Evolutionary conservation across 2,797 vertebrate genomes (phyloP).

Genomic region (Hybognathus amarus): DNA sequence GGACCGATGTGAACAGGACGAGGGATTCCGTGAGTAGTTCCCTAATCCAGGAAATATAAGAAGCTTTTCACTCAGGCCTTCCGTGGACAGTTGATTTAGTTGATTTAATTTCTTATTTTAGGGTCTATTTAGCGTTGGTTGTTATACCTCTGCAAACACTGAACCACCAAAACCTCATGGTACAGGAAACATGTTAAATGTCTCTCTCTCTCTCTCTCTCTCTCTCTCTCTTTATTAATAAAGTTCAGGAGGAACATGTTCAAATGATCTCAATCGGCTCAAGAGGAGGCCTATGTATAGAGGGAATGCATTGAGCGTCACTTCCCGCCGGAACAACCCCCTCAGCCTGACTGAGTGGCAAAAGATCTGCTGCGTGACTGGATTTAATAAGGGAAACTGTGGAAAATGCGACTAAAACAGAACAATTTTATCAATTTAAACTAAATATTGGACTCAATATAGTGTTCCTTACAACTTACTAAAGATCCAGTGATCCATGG

Average conservation of each 20-base stretch:
- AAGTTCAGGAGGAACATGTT: background rate
- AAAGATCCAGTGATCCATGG: no score
- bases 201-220: background rate
- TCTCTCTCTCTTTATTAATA: background rate
- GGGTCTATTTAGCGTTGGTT: background rate
- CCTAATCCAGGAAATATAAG: slow-evolving; percentile 61
- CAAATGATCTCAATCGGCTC: background rate
- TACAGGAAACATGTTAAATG: background rate
- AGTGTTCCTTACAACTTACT: no score
- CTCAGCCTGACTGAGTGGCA: no score
- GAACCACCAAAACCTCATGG: background rate
- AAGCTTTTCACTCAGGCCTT: background rate
- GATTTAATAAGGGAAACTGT: no score
- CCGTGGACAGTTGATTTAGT: background rate
- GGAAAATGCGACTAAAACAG: no score
- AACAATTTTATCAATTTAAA: no score
- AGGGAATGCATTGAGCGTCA: no score
- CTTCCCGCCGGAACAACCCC: no score
- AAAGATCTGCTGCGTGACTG: no score
- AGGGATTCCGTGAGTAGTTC: slow-evolving; percentile 80
- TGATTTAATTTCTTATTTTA: background rate
- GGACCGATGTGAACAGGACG: slow-evolving; percentile 79
- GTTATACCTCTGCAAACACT: background rate
- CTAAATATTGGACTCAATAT: no score
- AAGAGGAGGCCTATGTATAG: background rate